A percentile compares a stretch with the other conserved stretches of the same genome.
phyloP scores from a whole-genome alignment of 2,888 invertebrate species.

The Standfussiana lucernea region DNA sequence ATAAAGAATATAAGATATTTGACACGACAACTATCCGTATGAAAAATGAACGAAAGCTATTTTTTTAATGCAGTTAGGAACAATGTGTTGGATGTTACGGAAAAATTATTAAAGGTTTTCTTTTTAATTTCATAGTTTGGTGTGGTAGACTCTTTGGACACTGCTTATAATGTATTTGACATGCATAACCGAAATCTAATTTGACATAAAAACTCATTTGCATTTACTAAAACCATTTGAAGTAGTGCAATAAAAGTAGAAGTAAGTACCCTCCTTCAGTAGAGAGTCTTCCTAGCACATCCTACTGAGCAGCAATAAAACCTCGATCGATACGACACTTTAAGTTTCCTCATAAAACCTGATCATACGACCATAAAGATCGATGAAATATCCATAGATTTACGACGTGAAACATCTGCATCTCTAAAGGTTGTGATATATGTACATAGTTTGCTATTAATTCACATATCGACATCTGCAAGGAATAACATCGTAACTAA shows the following conservation, averaged over 20 bases:
- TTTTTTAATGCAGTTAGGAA: not conserved
- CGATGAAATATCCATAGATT: constrained; percentile 18
- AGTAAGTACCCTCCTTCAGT: constrained; percentile 4
- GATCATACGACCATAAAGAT: constrained; percentile 36
- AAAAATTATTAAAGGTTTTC: not conserved
- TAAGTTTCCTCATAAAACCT: constrained; percentile 46
- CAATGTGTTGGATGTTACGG: not conserved
- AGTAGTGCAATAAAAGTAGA: constrained; percentile 32
- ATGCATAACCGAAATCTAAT: not conserved
- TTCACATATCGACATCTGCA: too few species aligned
- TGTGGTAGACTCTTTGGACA: not conserved
- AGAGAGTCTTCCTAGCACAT: constrained; percentile 22
- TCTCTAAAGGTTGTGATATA: not conserved
- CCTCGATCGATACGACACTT: constrained; percentile 32
- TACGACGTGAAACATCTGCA: constrained; percentile 26
- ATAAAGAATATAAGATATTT: not conserved
- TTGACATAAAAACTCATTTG: not conserved
- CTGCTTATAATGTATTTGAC: not conserved
- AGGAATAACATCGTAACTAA: too few species aligned
- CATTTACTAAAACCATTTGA: constrained; percentile 8
- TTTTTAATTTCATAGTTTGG: not conserved
- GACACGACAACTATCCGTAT: constrained; percentile 5
- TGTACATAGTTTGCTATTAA: not conserved
- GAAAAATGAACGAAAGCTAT: not conserved
- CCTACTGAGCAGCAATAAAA: constrained; percentile 32